Evolutionary conservation across 2,888 invertebrate genomes (phyloP).

Genomic region (Archips xylosteana): DNA sequence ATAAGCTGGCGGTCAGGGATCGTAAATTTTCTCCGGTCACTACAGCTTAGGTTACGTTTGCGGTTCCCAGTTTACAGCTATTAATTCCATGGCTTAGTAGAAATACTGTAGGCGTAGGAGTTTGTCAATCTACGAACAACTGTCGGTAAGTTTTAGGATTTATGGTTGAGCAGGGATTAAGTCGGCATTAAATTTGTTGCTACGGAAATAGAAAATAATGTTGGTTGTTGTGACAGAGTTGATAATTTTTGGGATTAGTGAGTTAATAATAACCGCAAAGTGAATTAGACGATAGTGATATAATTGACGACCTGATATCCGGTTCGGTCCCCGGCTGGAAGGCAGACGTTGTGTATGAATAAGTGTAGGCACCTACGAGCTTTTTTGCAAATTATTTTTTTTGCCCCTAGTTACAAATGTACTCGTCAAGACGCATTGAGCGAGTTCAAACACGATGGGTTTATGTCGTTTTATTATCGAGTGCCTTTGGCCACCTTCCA

Average conservation of each 20-base stretch:
- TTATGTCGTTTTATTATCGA: too few species aligned
- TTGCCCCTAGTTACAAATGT: too few species aligned
- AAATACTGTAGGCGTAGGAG: constrained; percentile 10
- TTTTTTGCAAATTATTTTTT: too few species aligned
- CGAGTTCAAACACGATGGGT: too few species aligned
- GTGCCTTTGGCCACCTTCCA: too few species aligned
- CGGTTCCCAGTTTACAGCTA: constrained; percentile 36
- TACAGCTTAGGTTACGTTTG: constrained; percentile 39
- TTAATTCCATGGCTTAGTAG: constrained; percentile 31
- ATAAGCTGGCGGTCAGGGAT: constrained; percentile 25
- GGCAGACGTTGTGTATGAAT: too few species aligned
- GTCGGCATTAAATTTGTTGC: constrained; percentile 4
- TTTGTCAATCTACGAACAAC: constrained; percentile 21
- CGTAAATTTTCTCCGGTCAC: constrained; percentile 41
- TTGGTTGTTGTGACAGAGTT: background rate
- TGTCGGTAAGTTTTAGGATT: constrained; percentile 17
- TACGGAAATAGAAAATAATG: constrained; percentile 1
- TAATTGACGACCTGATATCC: too few species aligned
- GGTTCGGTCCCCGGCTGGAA: too few species aligned
- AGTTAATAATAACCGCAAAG: background rate
- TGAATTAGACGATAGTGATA: background rate
- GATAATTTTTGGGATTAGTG: background rate
- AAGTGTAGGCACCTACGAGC: too few species aligned
- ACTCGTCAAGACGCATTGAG: too few species aligned
- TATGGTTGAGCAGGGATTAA: constrained; percentile 8